phyloP scores from a whole-genome alignment of 2,797 vertebrate species.

The Prunella strophiata region DNA sequence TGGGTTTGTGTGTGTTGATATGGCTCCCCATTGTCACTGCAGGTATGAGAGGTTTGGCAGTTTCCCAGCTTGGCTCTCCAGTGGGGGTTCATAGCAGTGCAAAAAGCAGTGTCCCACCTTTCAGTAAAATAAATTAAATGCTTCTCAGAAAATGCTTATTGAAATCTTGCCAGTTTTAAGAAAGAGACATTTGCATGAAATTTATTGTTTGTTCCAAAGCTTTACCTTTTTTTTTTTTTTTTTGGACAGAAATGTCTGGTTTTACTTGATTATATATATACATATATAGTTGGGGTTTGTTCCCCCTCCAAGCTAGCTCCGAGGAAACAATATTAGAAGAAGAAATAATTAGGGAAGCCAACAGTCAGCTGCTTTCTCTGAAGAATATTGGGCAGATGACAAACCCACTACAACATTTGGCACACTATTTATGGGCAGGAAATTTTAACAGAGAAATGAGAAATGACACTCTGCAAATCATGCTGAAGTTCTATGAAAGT shows the following conservation, averaged over 20 bases:
- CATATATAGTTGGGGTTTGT: not conserved
- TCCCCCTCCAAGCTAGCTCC: not conserved
- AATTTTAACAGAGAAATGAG: constrained; percentile 17
- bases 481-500: not conserved
- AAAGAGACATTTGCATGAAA: not conserved
- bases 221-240: not conserved
- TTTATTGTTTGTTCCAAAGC: not conserved
- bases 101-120: constrained; percentile 1
- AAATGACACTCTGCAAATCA: constrained; percentile 2
- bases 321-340: constrained; percentile 21
- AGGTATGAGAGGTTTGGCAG: constrained; percentile 55
- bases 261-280: constrained; percentile 9
- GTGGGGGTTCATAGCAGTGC: not conserved
- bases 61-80: constrained; percentile 45
- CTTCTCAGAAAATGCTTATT: not conserved
- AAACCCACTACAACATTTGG: constrained; percentile 42
- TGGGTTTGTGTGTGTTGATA: constrained; percentile 48
- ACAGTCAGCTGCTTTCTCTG: constrained; percentile 36
- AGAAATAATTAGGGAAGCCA: constrained; percentile 34
- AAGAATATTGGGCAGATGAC: constrained; percentile 40
- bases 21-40: constrained; percentile 47
- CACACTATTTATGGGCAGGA: constrained; percentile 4
- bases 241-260: not conserved
- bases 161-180: not conserved
- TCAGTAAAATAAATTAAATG: not conserved